Evolutionary conservation across 2,113 vertebrate species (phyloP).

Genomic region (Toxotes chatareus): DNA sequence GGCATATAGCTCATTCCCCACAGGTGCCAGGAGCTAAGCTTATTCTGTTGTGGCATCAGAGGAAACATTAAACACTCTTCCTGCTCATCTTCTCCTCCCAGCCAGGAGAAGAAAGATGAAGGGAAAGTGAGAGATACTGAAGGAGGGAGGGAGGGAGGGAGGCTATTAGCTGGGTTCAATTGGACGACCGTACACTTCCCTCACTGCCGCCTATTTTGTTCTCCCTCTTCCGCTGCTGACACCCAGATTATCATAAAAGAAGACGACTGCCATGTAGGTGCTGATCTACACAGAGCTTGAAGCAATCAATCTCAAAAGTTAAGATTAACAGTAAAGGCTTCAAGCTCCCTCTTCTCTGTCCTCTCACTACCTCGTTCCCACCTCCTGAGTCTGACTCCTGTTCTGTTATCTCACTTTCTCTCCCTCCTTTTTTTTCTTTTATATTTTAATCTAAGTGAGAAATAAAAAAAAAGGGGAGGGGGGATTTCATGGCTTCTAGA

Average conservation of each 20-base stretch:
- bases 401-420: conserved; percentile 54
- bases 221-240: conserved; percentile 58
- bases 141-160: conserved; percentile 44
- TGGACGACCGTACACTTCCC: conserved; percentile 55
- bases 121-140: conserved; percentile 53
- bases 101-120: conserved; percentile 57
- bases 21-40: conserved; percentile 47
- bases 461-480: conserved; percentile 66
- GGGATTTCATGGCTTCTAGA: conserved; percentile 86
- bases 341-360: conserved; percentile 23
- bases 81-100: conserved; percentile 68
- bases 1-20: conserved; percentile 55
- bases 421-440: conserved; percentile 33
- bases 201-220: conserved; percentile 59
- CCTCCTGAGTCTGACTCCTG: conserved; percentile 28
- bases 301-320: conserved; percentile 81
- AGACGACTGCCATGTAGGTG: conserved; percentile 68
- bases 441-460: conserved; percentile 86
- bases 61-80: conserved; percentile 75
- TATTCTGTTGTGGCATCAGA: conserved; percentile 72
- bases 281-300: conserved; percentile 78
- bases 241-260: conserved; percentile 81
- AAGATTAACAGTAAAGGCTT: conserved; percentile 80
- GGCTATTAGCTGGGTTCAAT: conserved; percentile 65
- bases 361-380: conserved; percentile 31